These are phyloP conservation scores for Beris chalybata DNA, from an alignment of 2,888 invertebrate genomes.

Conservation along the genomic window DNA sequence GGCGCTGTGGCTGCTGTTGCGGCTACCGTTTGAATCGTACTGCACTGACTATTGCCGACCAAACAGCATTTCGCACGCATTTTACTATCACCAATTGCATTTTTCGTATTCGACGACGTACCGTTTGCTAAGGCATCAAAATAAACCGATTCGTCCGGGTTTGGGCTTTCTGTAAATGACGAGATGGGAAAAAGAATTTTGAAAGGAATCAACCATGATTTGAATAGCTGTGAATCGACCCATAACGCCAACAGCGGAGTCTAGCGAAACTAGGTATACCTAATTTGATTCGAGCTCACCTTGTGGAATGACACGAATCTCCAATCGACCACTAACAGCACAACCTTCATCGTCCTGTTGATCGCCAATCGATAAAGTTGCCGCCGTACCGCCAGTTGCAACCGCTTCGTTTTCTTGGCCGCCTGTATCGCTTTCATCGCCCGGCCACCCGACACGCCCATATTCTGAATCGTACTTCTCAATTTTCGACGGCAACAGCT, in stretches of 20 bases:
- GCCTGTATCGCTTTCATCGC: neutral
- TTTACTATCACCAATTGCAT: neutral
- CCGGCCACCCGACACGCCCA: too few species aligned
- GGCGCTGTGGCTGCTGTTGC: too few species aligned
- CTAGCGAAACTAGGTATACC: too few species aligned
- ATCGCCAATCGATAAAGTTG: constrained; percentile 7
- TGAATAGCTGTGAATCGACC: too few species aligned
- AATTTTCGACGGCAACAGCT: constrained; percentile 6
- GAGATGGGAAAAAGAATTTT: neutral
- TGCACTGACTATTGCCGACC: constrained; percentile 4
- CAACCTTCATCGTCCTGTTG: constrained; percentile 56
- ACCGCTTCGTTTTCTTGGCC: neutral
- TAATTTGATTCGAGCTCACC: constrained; percentile 39
- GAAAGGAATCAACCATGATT: neutral
- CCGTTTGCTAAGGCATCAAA: constrained; percentile 78
- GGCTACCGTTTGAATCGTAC: too few species aligned
- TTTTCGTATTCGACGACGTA: constrained; percentile 30
- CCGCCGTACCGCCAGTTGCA: too few species aligned
- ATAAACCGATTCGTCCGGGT: constrained; percentile 76
- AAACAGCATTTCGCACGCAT: neutral
- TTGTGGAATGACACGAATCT: constrained; percentile 74
- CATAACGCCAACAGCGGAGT: too few species aligned
- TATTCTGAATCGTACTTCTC: neutral
- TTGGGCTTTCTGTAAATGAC: constrained; percentile 60
- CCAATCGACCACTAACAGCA: constrained; percentile 76